These are phyloP conservation scores for Polietes domitor DNA, from an alignment of 2,888 invertebrate genomes.

Conservation along the genomic window DNA sequence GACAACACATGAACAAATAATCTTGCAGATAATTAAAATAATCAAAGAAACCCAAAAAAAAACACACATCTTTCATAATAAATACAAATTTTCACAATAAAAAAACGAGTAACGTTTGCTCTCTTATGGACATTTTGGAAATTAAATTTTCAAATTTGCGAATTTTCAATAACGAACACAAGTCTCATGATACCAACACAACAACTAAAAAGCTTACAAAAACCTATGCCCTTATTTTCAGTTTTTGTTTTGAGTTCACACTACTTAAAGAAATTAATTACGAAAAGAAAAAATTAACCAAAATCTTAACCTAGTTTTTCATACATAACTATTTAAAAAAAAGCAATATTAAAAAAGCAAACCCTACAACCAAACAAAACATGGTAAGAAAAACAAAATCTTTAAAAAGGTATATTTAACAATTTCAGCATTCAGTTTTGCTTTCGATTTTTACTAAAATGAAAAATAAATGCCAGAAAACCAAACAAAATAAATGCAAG, in stretches of 20 bases:
- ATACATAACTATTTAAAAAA: slow-evolving; percentile 45
- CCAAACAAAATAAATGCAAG: slow-evolving; percentile 22
- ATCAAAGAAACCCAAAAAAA: slow-evolving; percentile 5
- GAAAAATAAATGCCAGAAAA: slow-evolving; percentile 32
- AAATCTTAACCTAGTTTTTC: slow-evolving; percentile 20
- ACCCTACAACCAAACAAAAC: slow-evolving; percentile 58
- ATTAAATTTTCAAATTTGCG: slow-evolving; percentile 20
- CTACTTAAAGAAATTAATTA: not conserved
- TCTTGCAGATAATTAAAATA: not conserved
- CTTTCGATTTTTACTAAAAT: slow-evolving; percentile 64
- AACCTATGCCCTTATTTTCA: not conserved
- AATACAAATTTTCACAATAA: slow-evolving; percentile 17
- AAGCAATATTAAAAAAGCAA: slow-evolving; percentile 61
- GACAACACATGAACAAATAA: not conserved
- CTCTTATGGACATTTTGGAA: slow-evolving; percentile 22
- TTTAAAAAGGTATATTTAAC: slow-evolving; percentile 24
- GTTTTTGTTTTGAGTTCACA: not conserved
- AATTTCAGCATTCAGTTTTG: slow-evolving; percentile 61
- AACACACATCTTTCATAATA: not conserved
- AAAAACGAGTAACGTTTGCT: too few relatives aligned
- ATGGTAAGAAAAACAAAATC: slow-evolving; percentile 39
- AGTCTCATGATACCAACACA: slow-evolving; percentile 2
- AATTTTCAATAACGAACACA: slow-evolving; percentile 51
- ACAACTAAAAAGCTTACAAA: not conserved
- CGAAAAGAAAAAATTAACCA: not conserved